Conservation (phyloP, 2,888 invertebrate genomes). For the Andrena flavipes region DNA sequence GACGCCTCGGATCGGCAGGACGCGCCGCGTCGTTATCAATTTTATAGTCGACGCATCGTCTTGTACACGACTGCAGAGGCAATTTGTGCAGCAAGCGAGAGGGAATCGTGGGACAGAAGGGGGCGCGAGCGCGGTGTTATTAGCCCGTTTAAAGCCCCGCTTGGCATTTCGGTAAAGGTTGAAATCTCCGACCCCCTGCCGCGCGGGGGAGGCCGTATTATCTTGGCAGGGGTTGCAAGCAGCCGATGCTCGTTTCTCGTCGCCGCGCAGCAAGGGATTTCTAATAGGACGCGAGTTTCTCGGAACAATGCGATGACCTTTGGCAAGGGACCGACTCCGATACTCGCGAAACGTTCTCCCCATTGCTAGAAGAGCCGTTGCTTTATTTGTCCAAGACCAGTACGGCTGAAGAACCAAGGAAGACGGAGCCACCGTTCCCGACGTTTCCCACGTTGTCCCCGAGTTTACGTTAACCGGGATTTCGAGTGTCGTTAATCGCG, state of each 20-base stretch:
- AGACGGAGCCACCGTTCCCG: not conserved
- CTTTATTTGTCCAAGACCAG: not conserved
- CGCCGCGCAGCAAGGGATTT: constrained; percentile 52
- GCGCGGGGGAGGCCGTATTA: constrained; percentile 72
- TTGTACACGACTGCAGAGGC: constrained; percentile 36
- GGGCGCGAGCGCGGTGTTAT: constrained; percentile 68
- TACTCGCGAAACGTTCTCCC: too few species aligned
- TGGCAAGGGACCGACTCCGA: constrained; percentile 1
- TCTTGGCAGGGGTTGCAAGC: constrained; percentile 73
- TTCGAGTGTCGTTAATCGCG: constrained; percentile 25
- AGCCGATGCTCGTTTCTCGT: constrained; percentile 63
- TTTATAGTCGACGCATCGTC: constrained; percentile 29
- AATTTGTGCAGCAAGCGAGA: constrained; percentile 66
- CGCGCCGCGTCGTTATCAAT: constrained; percentile 43
- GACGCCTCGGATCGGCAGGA: constrained; percentile 6
- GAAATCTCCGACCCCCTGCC: constrained; percentile 73
- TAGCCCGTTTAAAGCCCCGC: constrained; percentile 79
- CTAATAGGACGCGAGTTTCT: constrained; percentile 56
- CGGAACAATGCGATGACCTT: constrained; percentile 81
- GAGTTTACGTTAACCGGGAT: constrained; percentile 44
- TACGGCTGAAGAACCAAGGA: not conserved
- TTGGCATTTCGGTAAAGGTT: constrained; percentile 82
- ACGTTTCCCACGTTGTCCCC: constrained; percentile 63
- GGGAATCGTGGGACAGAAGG: constrained; percentile 38
- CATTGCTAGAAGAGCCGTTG: not conserved